A percentile compares a stretch with the other conserved stretches of the same genome.
Evolutionary conservation across 1,140 invertebrate genomes (phyloP).

Genomic region (Aphaenogaster rudis): DNA sequence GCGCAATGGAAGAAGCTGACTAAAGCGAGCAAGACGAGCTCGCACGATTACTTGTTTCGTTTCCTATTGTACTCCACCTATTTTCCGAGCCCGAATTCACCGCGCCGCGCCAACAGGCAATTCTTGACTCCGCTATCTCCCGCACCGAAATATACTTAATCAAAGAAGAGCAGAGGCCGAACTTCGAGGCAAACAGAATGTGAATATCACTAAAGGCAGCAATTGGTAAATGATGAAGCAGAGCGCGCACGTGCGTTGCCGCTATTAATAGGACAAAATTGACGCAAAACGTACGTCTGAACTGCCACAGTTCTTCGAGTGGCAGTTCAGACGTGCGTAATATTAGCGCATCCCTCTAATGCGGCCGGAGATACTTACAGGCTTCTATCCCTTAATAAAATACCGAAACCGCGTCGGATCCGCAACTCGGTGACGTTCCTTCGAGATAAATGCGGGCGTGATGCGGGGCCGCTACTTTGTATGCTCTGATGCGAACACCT

Average conservation of each 20-base stretch:
- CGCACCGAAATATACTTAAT: slow-evolving; percentile 68
- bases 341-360: slow-evolving; percentile 16
- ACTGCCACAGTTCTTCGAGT: background rate
- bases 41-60: slow-evolving; percentile 39
- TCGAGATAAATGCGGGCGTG: background rate
- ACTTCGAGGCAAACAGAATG: slow-evolving; percentile 7
- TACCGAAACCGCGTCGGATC: slow-evolving; percentile 14
- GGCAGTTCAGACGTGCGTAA: slow-evolving; percentile 33
- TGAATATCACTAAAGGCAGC: slow-evolving; percentile 17
- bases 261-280: background rate
- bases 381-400: background rate
- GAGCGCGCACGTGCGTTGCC: slow-evolving; percentile 6
- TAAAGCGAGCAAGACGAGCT: slow-evolving; percentile 22
- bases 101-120: slow-evolving; percentile 48
- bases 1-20: slow-evolving; percentile 36
- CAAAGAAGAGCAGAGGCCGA: slow-evolving; percentile 49
- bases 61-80: slow-evolving; percentile 26
- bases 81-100: slow-evolving; percentile 55
- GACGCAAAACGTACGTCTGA: background rate
- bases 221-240: slow-evolving; percentile 41
- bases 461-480: slow-evolving; percentile 40
- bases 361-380: background rate
- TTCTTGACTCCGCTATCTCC: slow-evolving; percentile 41
- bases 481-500: slow-evolving; percentile 26
- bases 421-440: slow-evolving; percentile 4